A percentile compares a stretch with the other conserved stretches of the same genome.
phyloP scores from a whole-genome alignment of 1,140 invertebrate species.

The Panulirus ornatus region DNA sequence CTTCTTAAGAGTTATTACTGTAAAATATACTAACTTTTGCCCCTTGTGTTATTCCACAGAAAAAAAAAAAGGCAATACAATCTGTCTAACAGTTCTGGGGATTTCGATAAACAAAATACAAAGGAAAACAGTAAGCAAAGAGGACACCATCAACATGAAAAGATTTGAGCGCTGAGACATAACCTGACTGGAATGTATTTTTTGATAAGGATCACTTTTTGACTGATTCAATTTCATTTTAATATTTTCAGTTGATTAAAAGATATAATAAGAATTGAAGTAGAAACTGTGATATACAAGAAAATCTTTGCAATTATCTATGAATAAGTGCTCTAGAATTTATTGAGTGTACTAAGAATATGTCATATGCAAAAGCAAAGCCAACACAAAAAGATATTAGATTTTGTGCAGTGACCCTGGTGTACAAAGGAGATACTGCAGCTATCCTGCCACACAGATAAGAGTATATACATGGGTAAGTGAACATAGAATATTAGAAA shows the following conservation, averaged over 20 bases:
- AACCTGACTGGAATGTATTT: slow-evolving; percentile 37
- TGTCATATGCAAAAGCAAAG: not conserved
- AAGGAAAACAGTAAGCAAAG: not conserved
- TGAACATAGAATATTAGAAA: too few relatives aligned
- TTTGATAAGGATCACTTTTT: not conserved
- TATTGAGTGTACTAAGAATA: not conserved
- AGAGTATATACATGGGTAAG: too few relatives aligned
- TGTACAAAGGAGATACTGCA: too few relatives aligned
- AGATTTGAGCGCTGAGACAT: slow-evolving; percentile 11
- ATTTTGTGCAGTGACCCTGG: not conserved
- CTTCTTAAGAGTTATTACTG: not conserved
- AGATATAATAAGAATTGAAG: too few relatives aligned
- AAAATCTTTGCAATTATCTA: too few relatives aligned
- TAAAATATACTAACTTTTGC: not conserved
- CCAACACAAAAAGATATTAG: not conserved
- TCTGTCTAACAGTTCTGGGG: not conserved
- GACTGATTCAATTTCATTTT: too few relatives aligned
- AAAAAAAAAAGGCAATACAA: not conserved
- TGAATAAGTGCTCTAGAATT: not conserved
- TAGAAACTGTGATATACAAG: too few relatives aligned
- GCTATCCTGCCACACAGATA: too few relatives aligned
- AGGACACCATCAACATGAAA: not conserved
- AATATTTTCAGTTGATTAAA: too few relatives aligned
- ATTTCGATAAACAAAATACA: not conserved
- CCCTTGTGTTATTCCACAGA: not conserved